Evolutionary conservation across 2,113 vertebrate genomes (phyloP), one percentile per base, ranked within the genome.

Genomic region (Nannobrachium achirus): DNA sequence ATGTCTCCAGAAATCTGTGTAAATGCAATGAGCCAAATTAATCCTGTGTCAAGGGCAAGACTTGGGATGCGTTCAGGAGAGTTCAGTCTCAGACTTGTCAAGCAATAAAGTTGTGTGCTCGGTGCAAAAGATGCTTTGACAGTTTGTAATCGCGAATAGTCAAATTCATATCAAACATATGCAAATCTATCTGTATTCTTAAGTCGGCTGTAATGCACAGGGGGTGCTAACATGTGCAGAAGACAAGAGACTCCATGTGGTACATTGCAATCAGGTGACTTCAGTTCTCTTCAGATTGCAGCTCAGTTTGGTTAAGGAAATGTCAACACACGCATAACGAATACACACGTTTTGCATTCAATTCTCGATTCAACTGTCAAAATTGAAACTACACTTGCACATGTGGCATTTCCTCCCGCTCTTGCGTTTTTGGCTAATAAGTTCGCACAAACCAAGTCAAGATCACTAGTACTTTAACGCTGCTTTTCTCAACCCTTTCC

Each of bases 1-100:
- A 99, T 99, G 95, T 95, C 95, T 97, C 96, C 96, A 96, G 95
- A 94, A 94, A 97, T 98, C 97, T 98, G 97, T 96, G 93, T 90
- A 94, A 95, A 97, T 88, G 94, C 94, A 98, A 96, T 92, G 95
- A 95, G 94, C 94, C 95, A 89, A 93, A 96, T 97, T 96, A 96
- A 96, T 91, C 92, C 91, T 85, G 87, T 72, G 75, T 88, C 79
- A 87, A 82, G 83, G 86, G 85, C 73, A 92, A 78, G 72, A 82
- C 92, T 92, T 85, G 60, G 67, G 79, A 79, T 81, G 62, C 80
- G 70, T 75, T 88, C 78, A 85, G 69, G 58, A 86, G 60, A 79
- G 77, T 85, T 79, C 44, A 63, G 79, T 80, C 81, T 87, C 76
- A 86, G 62, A 83, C 70, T 56, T 20, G 18, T 16, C n/a, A 1